These are phyloP conservation scores for Buathra laborator DNA, from an alignment of 2,888 invertebrate genomes.

Conservation along the genomic window DNA sequence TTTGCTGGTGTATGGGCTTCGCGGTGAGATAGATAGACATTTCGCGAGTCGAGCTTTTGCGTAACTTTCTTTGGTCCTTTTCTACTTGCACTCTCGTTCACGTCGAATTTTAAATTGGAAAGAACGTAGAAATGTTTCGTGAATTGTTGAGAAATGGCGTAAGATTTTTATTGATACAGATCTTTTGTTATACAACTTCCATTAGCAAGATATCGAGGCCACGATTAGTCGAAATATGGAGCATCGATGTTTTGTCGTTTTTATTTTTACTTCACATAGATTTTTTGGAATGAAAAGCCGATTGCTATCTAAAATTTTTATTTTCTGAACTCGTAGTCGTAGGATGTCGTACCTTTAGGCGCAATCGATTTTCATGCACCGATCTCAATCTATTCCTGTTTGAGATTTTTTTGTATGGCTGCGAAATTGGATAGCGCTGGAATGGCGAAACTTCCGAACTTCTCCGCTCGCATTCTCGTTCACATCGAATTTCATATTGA, in stretches of 20 bases:
- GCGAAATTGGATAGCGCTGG: conserved; percentile 8
- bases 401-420: not conserved
- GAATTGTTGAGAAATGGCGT: not conserved
- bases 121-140: conserved; percentile 6
- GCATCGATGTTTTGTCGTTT: not conserved
- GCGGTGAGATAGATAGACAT: conserved; percentile 24
- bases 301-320: not conserved
- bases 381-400: not conserved
- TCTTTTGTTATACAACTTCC: not conserved
- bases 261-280: not conserved
- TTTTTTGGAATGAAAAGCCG: not conserved
- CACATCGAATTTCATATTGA: not conserved
- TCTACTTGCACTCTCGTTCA: not conserved
- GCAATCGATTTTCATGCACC: not conserved
- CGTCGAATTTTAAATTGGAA: conserved; percentile 22
- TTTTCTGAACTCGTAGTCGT: not conserved
- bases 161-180: not conserved
- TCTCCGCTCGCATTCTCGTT: conserved; percentile 1
- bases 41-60: conserved; percentile 14
- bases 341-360: conserved; percentile 2
- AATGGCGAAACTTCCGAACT: conserved; percentile 11
- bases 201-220: not conserved
- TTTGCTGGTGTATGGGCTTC: not conserved
- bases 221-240: not conserved
- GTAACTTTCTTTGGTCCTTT: conserved; percentile 16